These are phyloP conservation scores for Pharmacophagus antenor DNA, from an alignment of 2,888 invertebrate genomes.

Conservation along the genomic window DNA sequence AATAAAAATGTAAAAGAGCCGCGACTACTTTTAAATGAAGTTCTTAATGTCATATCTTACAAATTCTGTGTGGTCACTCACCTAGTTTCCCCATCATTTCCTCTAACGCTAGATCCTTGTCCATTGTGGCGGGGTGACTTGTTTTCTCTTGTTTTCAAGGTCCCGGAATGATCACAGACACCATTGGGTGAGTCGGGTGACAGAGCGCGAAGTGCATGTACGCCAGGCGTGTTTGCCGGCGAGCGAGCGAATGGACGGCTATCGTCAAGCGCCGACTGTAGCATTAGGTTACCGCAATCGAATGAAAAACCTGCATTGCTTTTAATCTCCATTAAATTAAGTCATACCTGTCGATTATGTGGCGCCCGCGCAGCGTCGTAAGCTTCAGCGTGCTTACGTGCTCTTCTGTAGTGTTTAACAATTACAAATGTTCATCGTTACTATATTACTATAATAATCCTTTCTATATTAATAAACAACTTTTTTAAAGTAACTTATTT, in stretches of 20 bases:
- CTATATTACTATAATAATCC: too few relatives aligned
- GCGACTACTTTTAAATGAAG: constrained; percentile 34
- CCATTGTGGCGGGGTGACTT: constrained; percentile 62
- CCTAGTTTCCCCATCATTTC: constrained; percentile 85
- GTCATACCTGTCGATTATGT: constrained; percentile 45
- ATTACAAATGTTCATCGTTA: background rate
- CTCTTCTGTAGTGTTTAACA: background rate
- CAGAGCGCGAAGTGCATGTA: constrained; percentile 47
- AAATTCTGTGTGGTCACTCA: constrained; percentile 52
- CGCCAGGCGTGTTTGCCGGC: constrained; percentile 70
- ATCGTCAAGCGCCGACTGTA: constrained; percentile 51
- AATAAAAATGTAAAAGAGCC: constrained; percentile 44
- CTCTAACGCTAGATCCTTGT: constrained; percentile 83
- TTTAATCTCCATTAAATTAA: constrained; percentile 62
- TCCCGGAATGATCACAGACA: constrained; percentile 64
- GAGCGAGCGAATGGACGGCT: constrained; percentile 67
- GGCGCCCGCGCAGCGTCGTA: constrained; percentile 27
- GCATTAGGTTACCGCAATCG: constrained; percentile 63
- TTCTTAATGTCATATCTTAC: constrained; percentile 51
- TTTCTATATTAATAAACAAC: background rate
- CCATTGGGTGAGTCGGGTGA: constrained; percentile 54
- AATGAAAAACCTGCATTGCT: constrained; percentile 61
- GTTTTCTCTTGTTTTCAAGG: constrained; percentile 36
- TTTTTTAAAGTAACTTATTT: background rate
- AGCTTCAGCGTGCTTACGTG: background rate